Base-by-base conservation (phyloP, 2,888 invertebrate species). In the Plebejus melissa region DNA sequence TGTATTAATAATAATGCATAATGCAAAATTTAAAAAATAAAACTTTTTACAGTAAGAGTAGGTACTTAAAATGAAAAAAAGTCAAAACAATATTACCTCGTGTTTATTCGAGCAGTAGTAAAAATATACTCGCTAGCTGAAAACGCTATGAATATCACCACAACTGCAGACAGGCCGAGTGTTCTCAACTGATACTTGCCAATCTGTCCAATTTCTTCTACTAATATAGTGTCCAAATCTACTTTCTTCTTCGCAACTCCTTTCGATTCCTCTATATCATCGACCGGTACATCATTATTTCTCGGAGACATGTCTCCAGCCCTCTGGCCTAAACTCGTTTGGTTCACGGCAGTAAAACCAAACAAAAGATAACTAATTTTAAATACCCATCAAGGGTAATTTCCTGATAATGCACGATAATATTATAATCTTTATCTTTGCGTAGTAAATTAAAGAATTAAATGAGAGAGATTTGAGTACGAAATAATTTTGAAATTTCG, bases 161-260 rank as follows among this genome's bases (percentile, higher is more conserved):
- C 80, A 0, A 88, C 50, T 0, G 82, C 78, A 0, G 84, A 81
- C 38, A 90, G 77, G 1, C 81, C 50, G 60, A 90, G 77, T 0
- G 83, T 86, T 13, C 83, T 80, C 6, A 87, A 54, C 80, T 92
- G 92, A 77, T 86, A 91, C 75, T 79, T 79, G 0, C 91, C 92
- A 76, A 90, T 88, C 81, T 91, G 88, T 0, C 92, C 93, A 16
- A 91, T 82, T 79, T 92, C 92, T 32, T 88, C 85, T 32, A 88
- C 83, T 74, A 92, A 79, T 13, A 91, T 84, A 2, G 83, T 82
- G 74, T 91, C 91, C 79, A 91, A 71, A 54, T 90, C 86, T 28
- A 90, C 81, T 50, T 80, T 80, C 1, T 77, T 77, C 71, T 65
- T 77, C 13, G 74, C 57, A 77, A 79, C 69, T 7, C 78, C 78